These are phyloP conservation scores for Gadopsis marmoratus DNA, from an alignment of 2,797 vertebrate species.

Conservation along the genomic window DNA sequence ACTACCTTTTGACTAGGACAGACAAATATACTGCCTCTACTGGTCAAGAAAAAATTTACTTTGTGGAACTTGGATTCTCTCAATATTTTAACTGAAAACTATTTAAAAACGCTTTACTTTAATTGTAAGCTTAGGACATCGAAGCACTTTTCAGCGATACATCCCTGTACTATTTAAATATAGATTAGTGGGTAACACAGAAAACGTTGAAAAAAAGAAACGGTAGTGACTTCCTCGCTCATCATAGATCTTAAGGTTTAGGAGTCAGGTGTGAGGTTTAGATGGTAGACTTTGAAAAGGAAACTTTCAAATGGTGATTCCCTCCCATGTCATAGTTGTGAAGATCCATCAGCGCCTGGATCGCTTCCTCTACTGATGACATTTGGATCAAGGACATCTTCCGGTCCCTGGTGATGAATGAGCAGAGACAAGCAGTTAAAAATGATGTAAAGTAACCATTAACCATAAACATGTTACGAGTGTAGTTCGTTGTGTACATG, in stretches of 20 bases:
- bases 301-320: conserved; percentile 98
- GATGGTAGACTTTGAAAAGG: conserved; percentile 99
- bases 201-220: conserved; percentile 4
- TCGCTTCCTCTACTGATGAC: conserved; percentile 97
- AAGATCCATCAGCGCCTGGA: conserved; percentile 96
- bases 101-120: not conserved
- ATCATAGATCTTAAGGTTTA: conserved; percentile 4
- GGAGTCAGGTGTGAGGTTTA: conserved; percentile 58
- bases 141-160: conserved; percentile 5
- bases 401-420: conserved; percentile 88
- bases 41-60: conserved; percentile 2
- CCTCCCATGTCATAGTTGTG: conserved; percentile 99
- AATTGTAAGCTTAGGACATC: not conserved
- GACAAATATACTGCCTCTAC: conserved; percentile 8
- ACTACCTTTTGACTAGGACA: not conserved
- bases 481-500: not conserved
- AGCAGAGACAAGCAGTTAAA: not conserved
- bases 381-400: conserved; percentile 99
- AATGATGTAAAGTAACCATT: not conserved
- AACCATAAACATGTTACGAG: not conserved
- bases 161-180: not conserved
- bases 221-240: conserved; percentile 25
- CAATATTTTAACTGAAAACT: conserved; percentile 25
- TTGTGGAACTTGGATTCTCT: conserved; percentile 18
- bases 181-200: not conserved